These are phyloP conservation scores for Tortrix viridana DNA, from an alignment of 2,888 invertebrate genomes.

Conservation along the genomic window DNA sequence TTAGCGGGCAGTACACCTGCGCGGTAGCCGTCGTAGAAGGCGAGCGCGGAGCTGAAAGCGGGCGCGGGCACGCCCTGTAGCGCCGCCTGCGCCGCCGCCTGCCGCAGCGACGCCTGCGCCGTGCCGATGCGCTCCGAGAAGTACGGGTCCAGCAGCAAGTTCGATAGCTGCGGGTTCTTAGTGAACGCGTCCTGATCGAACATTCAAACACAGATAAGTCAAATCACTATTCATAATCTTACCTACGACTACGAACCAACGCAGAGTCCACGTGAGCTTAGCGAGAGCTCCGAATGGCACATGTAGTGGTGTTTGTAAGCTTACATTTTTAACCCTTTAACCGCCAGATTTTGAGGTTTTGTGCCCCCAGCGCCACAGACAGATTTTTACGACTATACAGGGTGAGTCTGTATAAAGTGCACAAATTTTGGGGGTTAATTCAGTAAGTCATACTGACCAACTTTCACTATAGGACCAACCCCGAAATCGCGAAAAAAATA, in stretches of 20 bases:
- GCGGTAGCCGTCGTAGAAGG: constrained; percentile 99
- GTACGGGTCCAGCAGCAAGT: constrained; percentile 96
- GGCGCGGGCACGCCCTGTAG: constrained; percentile 96
- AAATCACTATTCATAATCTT: not conserved
- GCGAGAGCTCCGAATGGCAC: no score
- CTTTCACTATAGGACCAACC: no score
- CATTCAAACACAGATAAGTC: not conserved
- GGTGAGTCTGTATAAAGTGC: no score
- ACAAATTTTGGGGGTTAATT: no score
- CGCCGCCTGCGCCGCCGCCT: constrained; percentile 89
- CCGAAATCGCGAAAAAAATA: no score
- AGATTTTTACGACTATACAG: no score
- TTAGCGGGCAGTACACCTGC: constrained; percentile 95
- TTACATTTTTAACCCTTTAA: no score
- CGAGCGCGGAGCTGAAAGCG: constrained; percentile 95
- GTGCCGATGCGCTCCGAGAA: constrained; percentile 93
- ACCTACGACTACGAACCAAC: not conserved
- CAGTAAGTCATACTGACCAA: no score
- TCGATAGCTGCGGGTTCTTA: constrained; percentile 92
- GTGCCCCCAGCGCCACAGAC: no score
- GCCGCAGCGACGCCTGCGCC: constrained; percentile 93
- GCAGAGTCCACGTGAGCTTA: no score
- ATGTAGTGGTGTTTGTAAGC: no score
- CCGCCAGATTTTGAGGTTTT: no score
- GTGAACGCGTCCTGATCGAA: constrained; percentile 91